phyloP scores from a whole-genome alignment of 1,140 invertebrate genomes.

The Ceratina australensis region DNA sequence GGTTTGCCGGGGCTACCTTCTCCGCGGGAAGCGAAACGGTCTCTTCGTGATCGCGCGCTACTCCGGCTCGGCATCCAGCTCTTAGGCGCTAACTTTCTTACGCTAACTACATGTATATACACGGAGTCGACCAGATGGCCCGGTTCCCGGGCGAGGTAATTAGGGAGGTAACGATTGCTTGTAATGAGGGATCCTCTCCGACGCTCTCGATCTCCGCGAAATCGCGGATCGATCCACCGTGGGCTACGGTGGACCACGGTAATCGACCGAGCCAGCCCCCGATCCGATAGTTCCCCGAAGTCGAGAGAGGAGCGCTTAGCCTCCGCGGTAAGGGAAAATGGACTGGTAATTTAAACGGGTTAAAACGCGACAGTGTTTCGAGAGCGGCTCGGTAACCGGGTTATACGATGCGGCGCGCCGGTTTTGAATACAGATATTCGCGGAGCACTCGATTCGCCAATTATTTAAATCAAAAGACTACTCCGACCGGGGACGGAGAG shows the following conservation, averaged over 20 bases:
- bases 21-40: not conserved
- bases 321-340: not conserved
- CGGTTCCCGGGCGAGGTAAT: constrained; percentile 27
- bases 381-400: not conserved
- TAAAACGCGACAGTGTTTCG: constrained; percentile 2
- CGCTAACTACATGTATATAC: not conserved
- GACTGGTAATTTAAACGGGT: constrained; percentile 2
- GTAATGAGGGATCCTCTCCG: constrained; percentile 20
- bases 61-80: not conserved
- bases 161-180: constrained; percentile 29
- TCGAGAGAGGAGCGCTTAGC: not conserved
- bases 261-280: not conserved
- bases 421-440: not conserved
- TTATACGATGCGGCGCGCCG: not conserved
- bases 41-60: constrained; percentile 10
- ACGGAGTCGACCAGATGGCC: constrained; percentile 18
- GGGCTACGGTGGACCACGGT: not conserved
- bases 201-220: not conserved
- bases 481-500: not conserved
- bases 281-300: not conserved
- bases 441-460: constrained; percentile 14
- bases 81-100: constrained; percentile 36
- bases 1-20: constrained; percentile 27
- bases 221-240: not conserved
- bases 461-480: constrained; percentile 31